Conservation (phyloP, 37 sponge, comb jelly and placozoan genomes). For the Axinella damicornis region DNA sequence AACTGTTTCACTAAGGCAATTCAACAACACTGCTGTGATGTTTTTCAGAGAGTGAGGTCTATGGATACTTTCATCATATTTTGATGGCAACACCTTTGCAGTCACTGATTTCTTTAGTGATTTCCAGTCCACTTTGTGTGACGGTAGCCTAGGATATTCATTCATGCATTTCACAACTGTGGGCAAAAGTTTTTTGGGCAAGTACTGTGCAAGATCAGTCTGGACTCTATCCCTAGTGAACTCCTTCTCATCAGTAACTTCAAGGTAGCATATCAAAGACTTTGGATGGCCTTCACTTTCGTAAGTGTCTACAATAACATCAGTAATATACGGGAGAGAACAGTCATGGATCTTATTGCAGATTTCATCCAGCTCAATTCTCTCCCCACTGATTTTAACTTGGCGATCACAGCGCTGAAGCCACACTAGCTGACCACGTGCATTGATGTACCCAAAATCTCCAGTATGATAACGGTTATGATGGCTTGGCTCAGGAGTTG, state of each 20-base stretch:
- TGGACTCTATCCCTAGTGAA: not conserved
- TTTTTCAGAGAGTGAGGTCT: no score
- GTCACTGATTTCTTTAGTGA: not conserved
- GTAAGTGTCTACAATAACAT: slow-evolving; percentile 5
- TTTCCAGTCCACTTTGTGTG: not conserved
- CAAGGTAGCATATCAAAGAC: not conserved
- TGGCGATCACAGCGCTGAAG: not conserved
- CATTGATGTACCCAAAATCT: slow-evolving; percentile 10
- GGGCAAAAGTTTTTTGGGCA: not conserved
- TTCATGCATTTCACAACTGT: not conserved
- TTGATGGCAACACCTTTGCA: not conserved
- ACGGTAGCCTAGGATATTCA: not conserved
- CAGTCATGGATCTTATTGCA: not conserved
- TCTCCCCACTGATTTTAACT: not conserved
- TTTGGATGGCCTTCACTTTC: not conserved
- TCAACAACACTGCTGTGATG: not conserved
- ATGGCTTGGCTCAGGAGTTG: not conserved
- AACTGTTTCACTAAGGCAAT: not conserved
- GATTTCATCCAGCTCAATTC: not conserved
- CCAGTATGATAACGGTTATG: not conserved
- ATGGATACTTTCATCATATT: not conserved
- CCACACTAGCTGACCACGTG: not conserved
- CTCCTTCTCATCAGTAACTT: not conserved
- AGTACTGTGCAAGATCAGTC: not conserved
- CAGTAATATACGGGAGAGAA: not conserved